A percentile compares a stretch with the other conserved stretches of the same genome.
These are phyloP conservation scores for Luscinia luscinia DNA, from an alignment of 2,797 vertebrate genomes.

Conservation along the genomic window DNA sequence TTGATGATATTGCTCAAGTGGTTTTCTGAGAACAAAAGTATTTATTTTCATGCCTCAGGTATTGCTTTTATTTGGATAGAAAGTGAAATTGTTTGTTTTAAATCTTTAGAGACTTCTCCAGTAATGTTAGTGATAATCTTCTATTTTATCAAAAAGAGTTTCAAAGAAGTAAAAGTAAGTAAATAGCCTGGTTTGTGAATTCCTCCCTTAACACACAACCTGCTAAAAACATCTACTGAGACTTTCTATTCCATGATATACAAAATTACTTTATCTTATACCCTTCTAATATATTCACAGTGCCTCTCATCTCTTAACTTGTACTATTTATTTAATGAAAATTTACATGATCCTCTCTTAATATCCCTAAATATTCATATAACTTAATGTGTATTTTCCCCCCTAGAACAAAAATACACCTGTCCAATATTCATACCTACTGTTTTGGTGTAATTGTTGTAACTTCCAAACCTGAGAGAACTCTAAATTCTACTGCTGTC, in stretches of 20 bases:
- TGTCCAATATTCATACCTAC: neutral
- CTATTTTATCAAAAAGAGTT: neutral
- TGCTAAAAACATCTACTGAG: neutral
- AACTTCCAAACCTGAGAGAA: neutral
- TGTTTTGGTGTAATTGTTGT: neutral
- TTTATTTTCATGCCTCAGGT: neutral
- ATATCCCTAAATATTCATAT: neutral
- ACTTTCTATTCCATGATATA: neutral
- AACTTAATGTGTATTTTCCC: neutral
- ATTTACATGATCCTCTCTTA: neutral
- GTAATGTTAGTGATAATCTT: neutral
- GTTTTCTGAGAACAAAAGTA: neutral
- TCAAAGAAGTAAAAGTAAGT: neutral
- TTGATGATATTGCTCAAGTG: neutral
- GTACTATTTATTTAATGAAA: neutral
- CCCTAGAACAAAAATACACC: neutral
- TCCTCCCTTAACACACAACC: neutral
- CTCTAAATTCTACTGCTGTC: neutral
- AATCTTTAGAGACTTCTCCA: neutral
- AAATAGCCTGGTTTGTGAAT: neutral
- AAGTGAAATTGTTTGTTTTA: neutral
- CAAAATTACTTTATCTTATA: neutral
- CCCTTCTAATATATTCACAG: neutral
- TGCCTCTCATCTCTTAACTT: neutral
- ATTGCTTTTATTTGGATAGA: neutral